These are phyloP conservation scores for Scrobipalpa costella DNA, from an alignment of 2,888 invertebrate species.

Conservation along the genomic window DNA sequence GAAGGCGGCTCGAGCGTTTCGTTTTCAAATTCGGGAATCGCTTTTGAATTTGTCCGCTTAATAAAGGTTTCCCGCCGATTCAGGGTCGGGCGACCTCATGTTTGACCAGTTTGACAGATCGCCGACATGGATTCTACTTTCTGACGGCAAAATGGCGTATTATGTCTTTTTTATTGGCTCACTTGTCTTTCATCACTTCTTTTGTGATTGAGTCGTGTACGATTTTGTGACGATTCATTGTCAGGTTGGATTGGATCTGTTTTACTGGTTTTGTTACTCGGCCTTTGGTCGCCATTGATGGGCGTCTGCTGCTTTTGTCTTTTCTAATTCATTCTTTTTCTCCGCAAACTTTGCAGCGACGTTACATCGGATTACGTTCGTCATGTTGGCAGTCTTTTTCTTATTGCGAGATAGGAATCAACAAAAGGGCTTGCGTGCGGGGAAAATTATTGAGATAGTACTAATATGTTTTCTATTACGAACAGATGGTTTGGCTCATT, in stretches of 20 bases:
- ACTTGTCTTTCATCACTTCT: conserved; percentile 78
- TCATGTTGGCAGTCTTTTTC: conserved; percentile 42
- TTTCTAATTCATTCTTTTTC: conserved; percentile 28
- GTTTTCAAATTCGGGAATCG: conserved; percentile 41
- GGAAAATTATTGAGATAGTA: conserved; percentile 41
- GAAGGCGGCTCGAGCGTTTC: conserved; percentile 42
- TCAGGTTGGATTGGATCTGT: conserved; percentile 62
- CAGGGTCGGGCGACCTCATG: conserved; percentile 54
- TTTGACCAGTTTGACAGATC: conserved; percentile 80
- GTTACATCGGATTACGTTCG: conserved; percentile 11
- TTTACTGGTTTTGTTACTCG: conserved; percentile 63
- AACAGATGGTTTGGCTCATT: conserved; percentile 10
- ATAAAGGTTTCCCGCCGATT: conserved; percentile 60
- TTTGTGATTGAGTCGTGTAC: conserved; percentile 72
- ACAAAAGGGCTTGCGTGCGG: conserved; percentile 32
- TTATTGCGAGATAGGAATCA: conserved; percentile 32
- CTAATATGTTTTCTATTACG: conserved; percentile 39
- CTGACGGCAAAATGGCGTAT: conserved; percentile 76
- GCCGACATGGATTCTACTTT: conserved; percentile 75
- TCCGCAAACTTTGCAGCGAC: conserved; percentile 21
- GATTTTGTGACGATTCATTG: conserved; percentile 65
- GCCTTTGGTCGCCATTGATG: conserved; percentile 40
- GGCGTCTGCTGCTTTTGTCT: conserved; percentile 43
- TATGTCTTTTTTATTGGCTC: conserved; percentile 73
- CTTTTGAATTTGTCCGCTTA: conserved; percentile 61